Base-by-base conservation (phyloP, 1,140 invertebrate species). In the Scaptomyza pallida region DNA sequence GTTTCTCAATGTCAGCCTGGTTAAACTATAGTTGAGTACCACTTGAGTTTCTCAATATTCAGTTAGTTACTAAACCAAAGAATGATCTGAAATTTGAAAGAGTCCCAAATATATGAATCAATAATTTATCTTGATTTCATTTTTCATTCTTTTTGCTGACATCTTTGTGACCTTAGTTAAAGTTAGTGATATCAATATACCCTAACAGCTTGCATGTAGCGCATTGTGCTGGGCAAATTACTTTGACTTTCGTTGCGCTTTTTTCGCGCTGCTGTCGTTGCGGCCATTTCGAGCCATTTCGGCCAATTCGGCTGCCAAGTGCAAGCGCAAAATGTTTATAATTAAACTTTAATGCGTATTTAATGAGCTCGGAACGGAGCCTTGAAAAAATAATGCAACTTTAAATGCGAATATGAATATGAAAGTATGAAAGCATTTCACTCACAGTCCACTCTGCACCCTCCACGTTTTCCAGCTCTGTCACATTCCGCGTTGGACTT, bases 291-390 rank as follows among this genome's bases (percentile, higher is more conserved):
- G 33, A 37, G 48, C 47, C 52, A 54, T 76, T 72, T 57, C 61
- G 64, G 74, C 70, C 75, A 79, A 79, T 76, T 76, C 52, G 60
- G 15, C 51, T 82, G 82, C 67, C 82, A 88, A 86, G 71, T 86
- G 82, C 82, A 82, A 82, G 78, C 68, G 78, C 83, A 86, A 82
- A 86, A 86, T 86, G 78, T 86, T 86, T 86, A 86, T 86, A 86
- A 86, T 86, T 86, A 86, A 86, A 88, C 82, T 82, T 86, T 86
- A 86, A 86, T 86, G 82, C 72, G 82, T 88, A 86, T 86, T 86
- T 86, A 86, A 86, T 88, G 82, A 86, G 82, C 82, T 52, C 65
- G 45, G 69, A 52, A 23, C 56, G 37, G 52, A 19, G 75, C 78
- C 69, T 73, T 68, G 72, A 73, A 85, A 82, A 77, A 74, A 64